phyloP scores from a whole-genome alignment of 2,113 vertebrate genomes.

The Takifugu flavidus region DNA sequence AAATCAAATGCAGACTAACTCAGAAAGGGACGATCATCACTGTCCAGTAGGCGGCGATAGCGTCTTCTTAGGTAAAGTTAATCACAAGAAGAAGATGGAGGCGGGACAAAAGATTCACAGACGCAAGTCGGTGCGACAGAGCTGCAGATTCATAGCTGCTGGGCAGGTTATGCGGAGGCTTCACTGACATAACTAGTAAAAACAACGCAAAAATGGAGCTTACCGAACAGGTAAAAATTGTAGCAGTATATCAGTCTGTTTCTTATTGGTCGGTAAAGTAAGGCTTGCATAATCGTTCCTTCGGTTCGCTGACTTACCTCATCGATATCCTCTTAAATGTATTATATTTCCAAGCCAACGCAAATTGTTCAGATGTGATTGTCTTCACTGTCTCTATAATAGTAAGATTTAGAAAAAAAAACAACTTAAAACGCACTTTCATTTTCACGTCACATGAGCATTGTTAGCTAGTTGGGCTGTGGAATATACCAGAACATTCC shows the following conservation, averaged over 20 bases:
- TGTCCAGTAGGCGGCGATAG: background rate
- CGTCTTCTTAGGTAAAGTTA: background rate
- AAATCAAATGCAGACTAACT: too few species aligned
- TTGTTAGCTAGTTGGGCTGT: too few species aligned
- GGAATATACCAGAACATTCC: conserved; percentile 18
- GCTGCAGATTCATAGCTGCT: background rate
- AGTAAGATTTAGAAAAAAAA: too few species aligned
- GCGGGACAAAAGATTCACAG: too few species aligned
- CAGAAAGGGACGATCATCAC: too few species aligned
- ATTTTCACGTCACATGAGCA: too few species aligned
- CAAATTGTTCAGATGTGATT: background rate
- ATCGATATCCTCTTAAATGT: background rate
- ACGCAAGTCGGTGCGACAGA: too few species aligned
- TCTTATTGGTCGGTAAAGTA: background rate
- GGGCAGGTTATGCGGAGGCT: background rate
- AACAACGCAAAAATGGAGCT: conserved; percentile 59
- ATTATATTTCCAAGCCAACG: background rate
- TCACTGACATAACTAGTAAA: background rate
- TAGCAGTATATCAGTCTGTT: background rate
- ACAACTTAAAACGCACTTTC: too few species aligned
- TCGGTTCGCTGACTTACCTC: background rate
- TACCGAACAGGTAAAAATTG: conserved; percentile 62
- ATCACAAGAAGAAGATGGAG: background rate
- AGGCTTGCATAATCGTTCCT: background rate
- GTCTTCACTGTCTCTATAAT: background rate